Conservation (phyloP, 2,113 vertebrate genomes). For the Bagarius yarrelli region DNA sequence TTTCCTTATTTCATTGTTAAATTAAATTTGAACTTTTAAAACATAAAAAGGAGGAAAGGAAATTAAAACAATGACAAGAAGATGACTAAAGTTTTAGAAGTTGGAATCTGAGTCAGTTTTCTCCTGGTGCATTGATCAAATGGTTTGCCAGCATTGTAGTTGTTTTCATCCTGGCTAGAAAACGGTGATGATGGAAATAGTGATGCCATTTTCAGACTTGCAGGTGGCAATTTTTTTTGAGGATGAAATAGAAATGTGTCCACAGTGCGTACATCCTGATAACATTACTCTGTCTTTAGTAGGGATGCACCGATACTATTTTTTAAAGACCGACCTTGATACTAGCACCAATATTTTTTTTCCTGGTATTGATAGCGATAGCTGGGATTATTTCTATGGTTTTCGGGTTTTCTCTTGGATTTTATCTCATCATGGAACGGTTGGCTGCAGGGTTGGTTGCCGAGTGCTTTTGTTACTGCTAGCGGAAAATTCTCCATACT, state of each 20-base stretch:
- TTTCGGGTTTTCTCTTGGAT: too few relatives aligned
- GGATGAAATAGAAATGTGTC: conserved; percentile 72
- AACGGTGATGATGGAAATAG: neutral
- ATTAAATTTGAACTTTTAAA: neutral
- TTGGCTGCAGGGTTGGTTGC: too few relatives aligned
- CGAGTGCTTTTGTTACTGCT: too few relatives aligned
- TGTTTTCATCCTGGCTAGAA: neutral
- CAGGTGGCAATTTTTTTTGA: neutral
- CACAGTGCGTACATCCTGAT: conserved; percentile 73
- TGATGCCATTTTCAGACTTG: neutral
- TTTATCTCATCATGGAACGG: too few relatives aligned
- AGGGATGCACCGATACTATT: neutral
- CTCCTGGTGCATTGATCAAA: conserved; percentile 69
- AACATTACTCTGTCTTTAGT: neutral
- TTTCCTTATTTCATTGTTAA: conserved; percentile 2
- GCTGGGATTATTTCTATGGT: too few relatives aligned
- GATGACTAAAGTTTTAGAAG: conserved; percentile 4
- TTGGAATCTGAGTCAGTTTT: neutral
- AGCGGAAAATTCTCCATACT: too few relatives aligned
- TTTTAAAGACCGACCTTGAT: too few relatives aligned
- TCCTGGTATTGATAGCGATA: too few relatives aligned
- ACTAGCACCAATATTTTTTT: too few relatives aligned
- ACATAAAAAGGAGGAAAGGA: neutral
- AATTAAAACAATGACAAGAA: conserved; percentile 28
- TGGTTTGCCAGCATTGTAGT: conserved; percentile 77